These are phyloP conservation scores for Lemur catta DNA, from an alignment of 2,797 vertebrate genomes.

Conservation along the genomic window DNA sequence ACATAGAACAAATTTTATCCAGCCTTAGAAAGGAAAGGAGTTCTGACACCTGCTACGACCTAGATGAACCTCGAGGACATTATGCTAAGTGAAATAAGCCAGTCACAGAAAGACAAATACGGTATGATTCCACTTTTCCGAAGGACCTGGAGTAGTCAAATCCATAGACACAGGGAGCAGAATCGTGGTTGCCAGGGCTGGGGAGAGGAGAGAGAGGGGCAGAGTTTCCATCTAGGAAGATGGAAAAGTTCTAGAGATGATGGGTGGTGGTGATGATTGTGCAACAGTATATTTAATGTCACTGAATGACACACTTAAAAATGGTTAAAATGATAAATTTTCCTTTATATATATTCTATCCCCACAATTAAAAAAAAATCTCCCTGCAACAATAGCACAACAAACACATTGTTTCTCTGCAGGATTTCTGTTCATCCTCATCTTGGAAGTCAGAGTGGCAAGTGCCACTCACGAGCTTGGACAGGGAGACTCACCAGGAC, in stretches of 20 bases:
- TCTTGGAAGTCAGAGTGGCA: neutral
- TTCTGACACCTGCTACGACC: neutral
- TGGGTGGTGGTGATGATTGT: rapidly evolving
- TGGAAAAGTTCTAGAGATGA: neutral
- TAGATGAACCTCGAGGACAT: neutral
- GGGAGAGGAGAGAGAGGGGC: rapidly evolving
- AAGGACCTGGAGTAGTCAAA: neutral
- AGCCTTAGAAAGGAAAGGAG: neutral
- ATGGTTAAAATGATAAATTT: neutral
- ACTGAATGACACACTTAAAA: neutral
- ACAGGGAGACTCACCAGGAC: neutral
- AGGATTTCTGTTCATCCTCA: neutral
- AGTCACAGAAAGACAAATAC: neutral
- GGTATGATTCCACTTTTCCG: neutral
- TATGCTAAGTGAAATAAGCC: neutral
- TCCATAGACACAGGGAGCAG: neutral
- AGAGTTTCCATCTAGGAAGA: neutral
- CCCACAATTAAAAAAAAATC: neutral
- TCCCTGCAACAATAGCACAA: neutral
- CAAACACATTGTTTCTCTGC: neutral
- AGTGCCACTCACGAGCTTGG: neutral
- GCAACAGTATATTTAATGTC: neutral
- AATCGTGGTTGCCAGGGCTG: neutral
- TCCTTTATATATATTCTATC: neutral
- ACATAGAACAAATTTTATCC: neutral